Percentiles rank a stretch among this genome's conserved stretches.
These are phyloP conservation scores for Crotalus tigris DNA, from an alignment of 2,113 vertebrate genomes.

Conservation along the genomic window DNA sequence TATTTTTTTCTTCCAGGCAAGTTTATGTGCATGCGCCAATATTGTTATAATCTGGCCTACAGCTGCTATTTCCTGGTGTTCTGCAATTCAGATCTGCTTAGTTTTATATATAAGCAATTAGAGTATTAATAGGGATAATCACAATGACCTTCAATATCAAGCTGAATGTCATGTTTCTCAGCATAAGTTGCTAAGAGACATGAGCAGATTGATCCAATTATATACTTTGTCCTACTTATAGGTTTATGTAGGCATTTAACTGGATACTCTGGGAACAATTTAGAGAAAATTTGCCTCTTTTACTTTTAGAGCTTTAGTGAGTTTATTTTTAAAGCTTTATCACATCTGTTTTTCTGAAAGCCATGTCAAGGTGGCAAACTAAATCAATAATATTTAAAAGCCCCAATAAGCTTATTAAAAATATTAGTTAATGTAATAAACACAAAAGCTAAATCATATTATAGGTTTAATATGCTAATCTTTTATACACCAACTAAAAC, in stretches of 20 bases:
- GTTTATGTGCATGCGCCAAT: neutral
- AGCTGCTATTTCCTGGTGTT: neutral
- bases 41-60: neutral
- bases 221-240: neutral
- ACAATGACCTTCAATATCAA: neutral
- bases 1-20: neutral
- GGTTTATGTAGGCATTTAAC: neutral
- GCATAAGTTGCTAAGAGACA: neutral
- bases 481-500: neutral
- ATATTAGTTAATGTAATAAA: neutral
- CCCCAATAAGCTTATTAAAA: neutral
- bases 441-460: neutral
- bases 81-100: neutral
- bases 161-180: neutral
- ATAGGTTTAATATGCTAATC: neutral
- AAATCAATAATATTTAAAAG: neutral
- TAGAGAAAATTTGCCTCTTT: neutral
- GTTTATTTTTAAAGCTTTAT: neutral
- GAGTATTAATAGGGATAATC: neutral
- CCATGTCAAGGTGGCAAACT: neutral
- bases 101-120: neutral
- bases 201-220: neutral
- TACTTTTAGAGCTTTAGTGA: neutral
- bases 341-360: neutral
- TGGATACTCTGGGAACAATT: neutral